A percentile compares a stretch with the other conserved stretches of the same genome.
Conservation (phyloP, 2,797 vertebrate genomes). For the Hoplostethus atlanticus region DNA sequence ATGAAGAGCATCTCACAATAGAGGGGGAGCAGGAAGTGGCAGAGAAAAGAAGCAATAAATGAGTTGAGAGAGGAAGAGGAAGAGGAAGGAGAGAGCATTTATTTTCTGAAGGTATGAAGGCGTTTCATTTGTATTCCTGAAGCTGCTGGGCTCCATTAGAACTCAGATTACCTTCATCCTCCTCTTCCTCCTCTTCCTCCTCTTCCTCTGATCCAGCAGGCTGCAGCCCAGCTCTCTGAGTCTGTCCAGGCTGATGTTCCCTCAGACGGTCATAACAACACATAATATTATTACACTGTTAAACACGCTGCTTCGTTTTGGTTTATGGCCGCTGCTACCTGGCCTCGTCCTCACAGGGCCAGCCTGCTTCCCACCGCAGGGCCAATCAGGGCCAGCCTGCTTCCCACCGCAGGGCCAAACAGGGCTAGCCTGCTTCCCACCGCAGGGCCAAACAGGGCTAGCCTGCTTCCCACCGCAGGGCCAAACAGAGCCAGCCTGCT, state of each 20-base stretch:
- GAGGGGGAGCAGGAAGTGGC: not conserved
- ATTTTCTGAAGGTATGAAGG: conserved; percentile 5
- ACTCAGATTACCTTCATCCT: conserved; percentile 31
- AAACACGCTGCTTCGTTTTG: conserved; percentile 29
- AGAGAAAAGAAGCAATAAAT: not conserved
- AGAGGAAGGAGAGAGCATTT: not conserved
- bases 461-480: too few relatives aligned
- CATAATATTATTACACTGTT: conserved; percentile 48
- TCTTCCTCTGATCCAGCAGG: too few relatives aligned
- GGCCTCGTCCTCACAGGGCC: not conserved
- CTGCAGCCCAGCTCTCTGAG: too few relatives aligned
- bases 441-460: too few relatives aligned
- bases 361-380: not conserved
- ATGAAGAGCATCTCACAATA: too few relatives aligned
- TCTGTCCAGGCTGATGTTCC: conserved; percentile 49
- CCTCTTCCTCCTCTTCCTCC: not conserved
- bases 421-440: too few relatives aligned
- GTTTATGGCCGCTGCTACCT: conserved; percentile 27
- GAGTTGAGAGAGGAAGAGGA: too few relatives aligned
- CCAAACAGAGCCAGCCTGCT: too few relatives aligned
- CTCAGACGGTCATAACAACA: conserved; percentile 42
- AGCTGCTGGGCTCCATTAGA: conserved; percentile 38
- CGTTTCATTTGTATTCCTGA: conserved; percentile 34
- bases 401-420: too few relatives aligned
- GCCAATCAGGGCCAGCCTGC: too few relatives aligned